Evolutionary conservation across 2,797 vertebrate species (phyloP).

Genomic region (Ptychobarbus kaznakovi): DNA sequence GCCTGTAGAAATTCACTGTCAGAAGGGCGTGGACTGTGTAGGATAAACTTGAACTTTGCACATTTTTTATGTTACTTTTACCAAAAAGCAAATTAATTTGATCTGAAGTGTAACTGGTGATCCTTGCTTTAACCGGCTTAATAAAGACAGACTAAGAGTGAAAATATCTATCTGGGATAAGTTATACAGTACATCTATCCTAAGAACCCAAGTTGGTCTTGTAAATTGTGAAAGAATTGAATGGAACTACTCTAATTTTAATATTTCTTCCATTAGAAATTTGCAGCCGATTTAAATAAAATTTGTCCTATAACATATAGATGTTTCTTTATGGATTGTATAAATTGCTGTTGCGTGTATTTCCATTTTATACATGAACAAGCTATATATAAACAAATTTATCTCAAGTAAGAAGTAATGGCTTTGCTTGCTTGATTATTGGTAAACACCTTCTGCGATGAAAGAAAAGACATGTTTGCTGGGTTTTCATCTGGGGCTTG

Average conservation of each 20-base stretch:
- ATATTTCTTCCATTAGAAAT: background rate
- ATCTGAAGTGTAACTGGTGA: background rate
- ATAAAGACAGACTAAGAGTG: background rate
- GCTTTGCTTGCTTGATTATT: background rate
- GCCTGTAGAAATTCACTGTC: background rate
- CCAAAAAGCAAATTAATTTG: background rate
- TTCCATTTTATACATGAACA: background rate
- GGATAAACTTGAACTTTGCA: too few relatives aligned
- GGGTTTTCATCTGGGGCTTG: constrained; percentile 2
- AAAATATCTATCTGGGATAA: background rate
- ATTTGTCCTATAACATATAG: background rate
- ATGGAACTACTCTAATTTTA: background rate
- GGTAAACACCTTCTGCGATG: background rate
- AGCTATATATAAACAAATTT: background rate
- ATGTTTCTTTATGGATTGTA: background rate
- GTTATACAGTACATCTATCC: background rate
- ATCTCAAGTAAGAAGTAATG: background rate
- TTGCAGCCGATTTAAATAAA: background rate
- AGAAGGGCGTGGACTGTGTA: background rate
- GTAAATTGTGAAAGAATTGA: background rate
- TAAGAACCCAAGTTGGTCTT: background rate
- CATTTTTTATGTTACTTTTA: background rate
- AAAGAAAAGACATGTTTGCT: background rate
- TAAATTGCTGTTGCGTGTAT: background rate
- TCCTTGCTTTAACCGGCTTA: background rate